phyloP scores from a whole-genome alignment of 2,888 invertebrate genomes.

The Hydrotaea diabolus region DNA sequence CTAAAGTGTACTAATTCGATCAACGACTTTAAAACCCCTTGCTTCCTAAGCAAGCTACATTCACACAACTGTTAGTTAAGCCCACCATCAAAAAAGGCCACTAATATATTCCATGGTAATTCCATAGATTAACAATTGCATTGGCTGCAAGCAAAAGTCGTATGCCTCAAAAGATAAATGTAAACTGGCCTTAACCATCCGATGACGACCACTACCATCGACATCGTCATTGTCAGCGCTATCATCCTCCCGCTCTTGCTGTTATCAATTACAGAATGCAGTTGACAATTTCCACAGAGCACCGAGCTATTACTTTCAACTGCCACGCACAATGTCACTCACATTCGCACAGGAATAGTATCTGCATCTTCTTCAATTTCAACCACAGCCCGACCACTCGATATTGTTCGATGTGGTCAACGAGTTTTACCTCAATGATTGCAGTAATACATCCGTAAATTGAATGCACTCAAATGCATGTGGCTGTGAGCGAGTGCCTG shows the following conservation, averaged over 20 bases:
- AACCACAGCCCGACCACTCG: constrained; percentile 53
- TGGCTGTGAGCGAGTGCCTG: neutral
- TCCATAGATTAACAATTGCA: too few relatives aligned
- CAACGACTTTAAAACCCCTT: too few relatives aligned
- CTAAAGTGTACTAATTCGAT: too few relatives aligned
- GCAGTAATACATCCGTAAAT: constrained; percentile 33
- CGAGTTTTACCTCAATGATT: constrained; percentile 53
- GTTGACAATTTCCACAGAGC: constrained; percentile 58
- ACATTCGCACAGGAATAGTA: neutral
- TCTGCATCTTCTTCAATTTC: constrained; percentile 51
- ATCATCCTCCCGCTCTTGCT: neutral
- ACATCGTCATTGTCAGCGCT: neutral
- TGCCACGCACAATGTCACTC: constrained; percentile 18
- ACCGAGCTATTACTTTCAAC: constrained; percentile 49
- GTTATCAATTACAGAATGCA: constrained; percentile 58
- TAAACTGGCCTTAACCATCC: too few relatives aligned
- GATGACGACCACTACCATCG: neutral
- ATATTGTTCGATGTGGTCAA: constrained; percentile 55
- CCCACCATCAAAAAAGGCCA: too few relatives aligned
- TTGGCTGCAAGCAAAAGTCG: too few relatives aligned
- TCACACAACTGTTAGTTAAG: too few relatives aligned
- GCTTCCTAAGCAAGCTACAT: too few relatives aligned
- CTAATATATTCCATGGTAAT: too few relatives aligned
- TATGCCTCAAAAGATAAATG: too few relatives aligned
- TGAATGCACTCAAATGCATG: constrained; percentile 25